phyloP scores from a whole-genome alignment of 2,888 invertebrate genomes.

The Stenodera caucasica region DNA sequence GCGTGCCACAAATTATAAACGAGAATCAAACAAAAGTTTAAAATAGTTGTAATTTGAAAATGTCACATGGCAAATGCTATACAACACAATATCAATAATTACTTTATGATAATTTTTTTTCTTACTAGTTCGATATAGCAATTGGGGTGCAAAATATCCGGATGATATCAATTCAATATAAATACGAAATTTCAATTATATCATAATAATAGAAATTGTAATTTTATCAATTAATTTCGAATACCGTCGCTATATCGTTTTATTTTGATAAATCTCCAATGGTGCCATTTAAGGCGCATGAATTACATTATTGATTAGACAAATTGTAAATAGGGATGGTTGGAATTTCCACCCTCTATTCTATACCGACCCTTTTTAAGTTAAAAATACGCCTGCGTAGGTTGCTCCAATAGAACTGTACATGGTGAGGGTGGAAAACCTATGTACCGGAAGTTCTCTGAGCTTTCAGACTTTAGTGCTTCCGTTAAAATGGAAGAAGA shows the following conservation, averaged over 20 bases:
- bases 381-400: conserved; percentile 36
- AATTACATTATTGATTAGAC: conserved; percentile 47
- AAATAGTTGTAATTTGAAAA: conserved; percentile 21
- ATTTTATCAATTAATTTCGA: not conserved
- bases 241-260: not conserved
- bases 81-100: conserved; percentile 13
- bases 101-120: not conserved
- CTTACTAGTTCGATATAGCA: too few relatives aligned
- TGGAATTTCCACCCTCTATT: conserved; percentile 20
- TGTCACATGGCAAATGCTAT: conserved; percentile 28
- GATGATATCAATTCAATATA: too few relatives aligned
- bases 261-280: not conserved
- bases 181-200: too few relatives aligned
- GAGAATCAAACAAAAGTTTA: conserved; percentile 7
- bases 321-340: conserved; percentile 33
- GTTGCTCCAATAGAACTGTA: conserved; percentile 42
- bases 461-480: conserved; percentile 52
- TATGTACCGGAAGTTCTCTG: conserved; percentile 47
- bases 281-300: conserved; percentile 39
- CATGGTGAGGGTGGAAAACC: conserved; percentile 43
- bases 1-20: conserved; percentile 27
- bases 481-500: conserved; percentile 53
- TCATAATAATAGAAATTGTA: too few relatives aligned
- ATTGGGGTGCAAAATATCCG: too few relatives aligned
- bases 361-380: not conserved